Evolutionary conservation across 2,113 vertebrate genomes (phyloP).

Genomic region (Alethe diademata): DNA sequence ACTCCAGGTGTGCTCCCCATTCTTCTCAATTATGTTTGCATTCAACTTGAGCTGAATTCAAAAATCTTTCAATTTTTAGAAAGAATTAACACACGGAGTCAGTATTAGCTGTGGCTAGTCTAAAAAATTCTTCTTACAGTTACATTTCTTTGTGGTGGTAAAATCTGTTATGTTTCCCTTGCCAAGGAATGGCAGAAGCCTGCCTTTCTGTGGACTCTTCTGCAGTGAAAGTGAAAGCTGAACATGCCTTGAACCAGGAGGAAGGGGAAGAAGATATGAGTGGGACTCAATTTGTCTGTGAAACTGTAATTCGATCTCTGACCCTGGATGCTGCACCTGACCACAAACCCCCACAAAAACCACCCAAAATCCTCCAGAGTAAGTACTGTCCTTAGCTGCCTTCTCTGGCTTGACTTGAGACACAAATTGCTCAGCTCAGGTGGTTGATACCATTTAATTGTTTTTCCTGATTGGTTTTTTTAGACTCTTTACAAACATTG

Average conservation of each 20-base stretch:
- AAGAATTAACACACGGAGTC: neutral
- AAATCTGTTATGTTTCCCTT: neutral
- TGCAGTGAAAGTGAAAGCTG: conserved; percentile 19
- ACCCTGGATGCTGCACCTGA: conserved; percentile 94
- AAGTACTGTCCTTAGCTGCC: conserved; percentile 47
- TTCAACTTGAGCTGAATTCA: neutral
- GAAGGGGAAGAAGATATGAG: conserved; percentile 94
- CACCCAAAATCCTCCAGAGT: conserved; percentile 62
- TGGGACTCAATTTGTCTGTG: conserved; percentile 97
- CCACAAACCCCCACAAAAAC: conserved; percentile 81
- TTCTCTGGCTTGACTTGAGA: neutral
- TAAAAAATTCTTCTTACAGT: neutral
- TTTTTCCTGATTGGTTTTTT: neutral
- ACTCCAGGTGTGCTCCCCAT: neutral
- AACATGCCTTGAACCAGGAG: conserved; percentile 70
- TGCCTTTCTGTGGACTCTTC: conserved; percentile 1
- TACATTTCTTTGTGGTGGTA: neutral
- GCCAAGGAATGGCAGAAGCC: neutral
- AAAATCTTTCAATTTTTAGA: neutral
- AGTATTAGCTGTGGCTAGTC: neutral
- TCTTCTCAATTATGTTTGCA: neutral
- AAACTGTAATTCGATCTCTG: conserved; percentile 95
- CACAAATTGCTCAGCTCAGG: neutral
- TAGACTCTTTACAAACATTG: neutral
- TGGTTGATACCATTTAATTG: neutral